A percentile compares a stretch with the other conserved stretches of the same genome.
These are phyloP conservation scores for Pyrgilauda ruficollis DNA, from an alignment of 2,113 vertebrate genomes.

Conservation along the genomic window DNA sequence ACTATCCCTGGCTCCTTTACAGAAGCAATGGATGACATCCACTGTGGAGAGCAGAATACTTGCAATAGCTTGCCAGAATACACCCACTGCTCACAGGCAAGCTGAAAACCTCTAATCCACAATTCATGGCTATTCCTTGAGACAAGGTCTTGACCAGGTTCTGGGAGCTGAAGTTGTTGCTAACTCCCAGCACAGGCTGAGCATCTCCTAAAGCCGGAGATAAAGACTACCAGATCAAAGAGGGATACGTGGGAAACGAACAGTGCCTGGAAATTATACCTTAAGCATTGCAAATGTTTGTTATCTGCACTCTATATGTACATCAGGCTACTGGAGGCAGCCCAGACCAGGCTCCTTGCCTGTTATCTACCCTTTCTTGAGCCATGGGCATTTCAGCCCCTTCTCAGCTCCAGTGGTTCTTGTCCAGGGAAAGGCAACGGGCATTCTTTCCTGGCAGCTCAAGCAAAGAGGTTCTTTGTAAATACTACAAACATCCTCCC, in stretches of 20 bases:
- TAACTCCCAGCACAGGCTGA: neutral
- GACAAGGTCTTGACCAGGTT: neutral
- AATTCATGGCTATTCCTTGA: neutral
- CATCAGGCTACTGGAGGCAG: neutral
- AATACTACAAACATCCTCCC: neutral
- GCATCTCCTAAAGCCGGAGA: neutral
- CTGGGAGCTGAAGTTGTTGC: neutral
- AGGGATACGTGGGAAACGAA: neutral
- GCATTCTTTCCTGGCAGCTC: neutral
- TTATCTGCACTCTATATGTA: neutral
- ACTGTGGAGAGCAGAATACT: neutral
- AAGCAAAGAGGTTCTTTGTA: neutral
- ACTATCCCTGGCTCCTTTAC: neutral
- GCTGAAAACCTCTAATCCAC: neutral
- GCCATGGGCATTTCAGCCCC: neutral
- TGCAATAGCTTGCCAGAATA: neutral
- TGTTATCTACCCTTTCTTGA: neutral
- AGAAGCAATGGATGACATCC: neutral
- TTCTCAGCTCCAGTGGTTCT: fast-evolving
- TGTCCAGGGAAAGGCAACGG: neutral
- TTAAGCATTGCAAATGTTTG: fast-evolving
- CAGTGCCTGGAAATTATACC: neutral
- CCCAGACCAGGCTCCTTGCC: neutral
- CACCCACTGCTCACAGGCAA: neutral
- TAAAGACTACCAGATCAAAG: neutral